Evolutionary conservation across 2,113 vertebrate genomes (phyloP).

Genomic region (Hepsetus odoe): DNA sequence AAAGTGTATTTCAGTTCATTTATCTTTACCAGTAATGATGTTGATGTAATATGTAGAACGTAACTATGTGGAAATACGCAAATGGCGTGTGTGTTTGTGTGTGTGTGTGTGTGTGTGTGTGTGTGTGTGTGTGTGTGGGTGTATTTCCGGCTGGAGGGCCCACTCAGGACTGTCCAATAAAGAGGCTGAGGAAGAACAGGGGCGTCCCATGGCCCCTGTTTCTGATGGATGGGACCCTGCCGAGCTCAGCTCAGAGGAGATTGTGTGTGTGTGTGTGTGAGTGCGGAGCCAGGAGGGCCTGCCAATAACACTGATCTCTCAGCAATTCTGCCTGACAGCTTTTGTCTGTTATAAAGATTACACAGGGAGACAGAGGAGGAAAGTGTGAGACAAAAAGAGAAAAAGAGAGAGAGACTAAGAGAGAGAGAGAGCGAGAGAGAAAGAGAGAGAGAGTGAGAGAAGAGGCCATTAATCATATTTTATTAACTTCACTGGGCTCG

Average conservation of each 20-base stretch:
- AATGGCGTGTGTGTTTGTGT: too few species aligned
- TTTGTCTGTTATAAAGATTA: slow-evolving; percentile 65
- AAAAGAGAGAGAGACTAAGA: slow-evolving; percentile 6
- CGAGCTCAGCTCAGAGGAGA: slow-evolving; percentile 61
- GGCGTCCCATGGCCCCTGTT: slow-evolving; percentile 49
- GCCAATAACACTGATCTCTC: slow-evolving; percentile 62
- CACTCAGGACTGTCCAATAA: slow-evolving; percentile 67
- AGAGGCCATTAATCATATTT: slow-evolving; percentile 63
- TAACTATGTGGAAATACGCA: too few species aligned
- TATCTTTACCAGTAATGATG: too few species aligned
- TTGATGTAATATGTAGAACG: too few species aligned
- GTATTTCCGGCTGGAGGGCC: slow-evolving; percentile 65
- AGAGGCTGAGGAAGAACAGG: slow-evolving; percentile 71
- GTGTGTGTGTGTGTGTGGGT: slow-evolving; percentile 14
- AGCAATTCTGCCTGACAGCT: slow-evolving; percentile 60
- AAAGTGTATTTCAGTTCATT: too few species aligned
- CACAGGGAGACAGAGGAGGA: slow-evolving; percentile 44
- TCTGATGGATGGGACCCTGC: slow-evolving; percentile 71
- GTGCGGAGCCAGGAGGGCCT: slow-evolving; percentile 56
- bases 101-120: slow-evolving; percentile 63
- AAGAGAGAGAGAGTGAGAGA: slow-evolving; percentile 27
- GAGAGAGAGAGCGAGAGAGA: slow-evolving; percentile 6
- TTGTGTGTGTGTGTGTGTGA: slow-evolving; percentile 51
- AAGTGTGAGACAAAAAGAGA: too few species aligned
- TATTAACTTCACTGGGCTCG: slow-evolving; percentile 61